Base-by-base conservation (phyloP, 2,888 invertebrate species). In the Nomada goodeniana region DNA sequence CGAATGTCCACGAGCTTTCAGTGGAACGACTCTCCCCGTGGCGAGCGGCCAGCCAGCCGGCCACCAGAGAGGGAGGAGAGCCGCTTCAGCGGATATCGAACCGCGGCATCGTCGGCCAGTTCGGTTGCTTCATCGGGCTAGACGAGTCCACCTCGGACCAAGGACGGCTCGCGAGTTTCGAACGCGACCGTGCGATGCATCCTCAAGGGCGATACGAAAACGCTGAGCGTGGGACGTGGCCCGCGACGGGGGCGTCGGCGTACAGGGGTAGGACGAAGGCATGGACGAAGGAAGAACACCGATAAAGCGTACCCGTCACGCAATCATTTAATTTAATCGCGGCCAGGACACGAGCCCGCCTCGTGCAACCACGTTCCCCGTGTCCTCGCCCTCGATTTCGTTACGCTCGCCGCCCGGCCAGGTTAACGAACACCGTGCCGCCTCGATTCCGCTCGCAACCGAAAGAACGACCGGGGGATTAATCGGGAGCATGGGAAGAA, bases 121-220 rank as follows among this genome's bases (percentile, higher is more conserved):
- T 60, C 64, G 65, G 55, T 74, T 18, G 68, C 65, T 75, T 80
- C 80, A 42, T 69, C 69, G 71, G 61, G 73, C 29, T 75, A 85
- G 80, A 74, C 76, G 77, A 72, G 80, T 86, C 82, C 85, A 87
- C 76, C 80, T 80, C 70, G 59, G 36, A 68, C n/a, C 68, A 68
- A 76, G 59, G 75, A 78, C 71, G 70, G 23, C 44, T 55, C 70
- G 44, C 61, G 52, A 57, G 68, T 71, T 68, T 65, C 74, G 73
- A 74, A 63, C 82, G 70, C 77, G 69, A 70, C 36, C 23, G 60
- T 74, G 67, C 10, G 47, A 13, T 60, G 36, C 55, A 57, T 63
- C 36, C 55, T 73, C 82, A 73, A 83, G 82, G 82, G 69, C 82
- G 76, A 70, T 65, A 44, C 69, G 26, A 55, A 13, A 47, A 53